Evolutionary conservation across 2,113 vertebrate species (phyloP), one percentile per base, ranked within the genome.

Genomic region (Amazona guildingii): DNA sequence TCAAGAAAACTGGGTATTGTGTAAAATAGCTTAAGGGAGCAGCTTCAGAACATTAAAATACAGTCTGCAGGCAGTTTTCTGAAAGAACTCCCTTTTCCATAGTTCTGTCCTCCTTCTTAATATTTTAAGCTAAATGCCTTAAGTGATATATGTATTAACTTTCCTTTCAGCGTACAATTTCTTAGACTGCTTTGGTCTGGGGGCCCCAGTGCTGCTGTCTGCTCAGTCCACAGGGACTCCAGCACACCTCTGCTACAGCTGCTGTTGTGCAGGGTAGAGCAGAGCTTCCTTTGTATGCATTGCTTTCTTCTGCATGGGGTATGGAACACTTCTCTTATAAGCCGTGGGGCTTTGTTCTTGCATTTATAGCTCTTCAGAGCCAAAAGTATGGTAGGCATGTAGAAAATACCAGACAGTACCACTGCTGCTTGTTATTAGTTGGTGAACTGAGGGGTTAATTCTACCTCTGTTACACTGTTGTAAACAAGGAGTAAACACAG

Each of bases 31-130:
- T 97, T 15, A 67, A 95, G 89, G 94, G 77, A 97, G 68, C 66
- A 79, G 77, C 91, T 96, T 96, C 85, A 90, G 87, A 94, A 94
- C 90, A 86, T 79, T 95, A 88, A 94, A 95, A 96, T 59, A 95
- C 72, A 94, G 83, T 89, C 96, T 87, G 95, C 9, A 8, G 96
- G 94, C 94, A 88, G 67, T 95, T 90, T 93, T 96, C 69, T 64
- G 49, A 63, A 91, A 92, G 81, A 95, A 74, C 27, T 14, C 41
- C 35, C 57, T 81, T 73, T 87, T 80, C 90, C 83, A 39, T n/a
- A 79, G 67, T 57, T 83, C 89, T 97, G 73, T 69, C 80, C 67
- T 96, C 92, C 84, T 85, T 85, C 94, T 94, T 13, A 96, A 85
- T 96, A 90, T 94, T 94, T 97, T 62, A 96, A 90, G 89, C 70